Conservation (phyloP, 2,113 vertebrate species). For the Zapus hudsonius region DNA sequence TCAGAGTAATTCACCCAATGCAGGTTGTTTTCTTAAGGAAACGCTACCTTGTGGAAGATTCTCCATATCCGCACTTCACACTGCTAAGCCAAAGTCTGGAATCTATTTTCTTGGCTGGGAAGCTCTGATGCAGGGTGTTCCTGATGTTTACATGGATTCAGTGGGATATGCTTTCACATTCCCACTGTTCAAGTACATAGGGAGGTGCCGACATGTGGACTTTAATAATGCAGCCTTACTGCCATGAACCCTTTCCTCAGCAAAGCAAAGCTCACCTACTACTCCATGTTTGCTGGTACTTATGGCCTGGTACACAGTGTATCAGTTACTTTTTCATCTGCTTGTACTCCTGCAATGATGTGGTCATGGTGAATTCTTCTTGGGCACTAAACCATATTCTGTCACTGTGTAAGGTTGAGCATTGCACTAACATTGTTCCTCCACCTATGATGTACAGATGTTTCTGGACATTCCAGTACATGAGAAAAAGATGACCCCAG, state of each 20-base stretch:
- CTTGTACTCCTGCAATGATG: conserved; percentile 93
- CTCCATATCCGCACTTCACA: conserved; percentile 94
- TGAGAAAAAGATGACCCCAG: conserved; percentile 83
- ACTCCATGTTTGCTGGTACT: conserved; percentile 91
- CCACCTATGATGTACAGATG: conserved; percentile 94
- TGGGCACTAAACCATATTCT: conserved; percentile 96
- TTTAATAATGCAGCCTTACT: conserved; percentile 94
- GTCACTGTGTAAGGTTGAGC: conserved; percentile 91
- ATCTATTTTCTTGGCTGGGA: conserved; percentile 95
- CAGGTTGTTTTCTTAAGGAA: conserved; percentile 93
- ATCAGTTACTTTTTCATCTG: no score
- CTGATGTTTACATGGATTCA: conserved; percentile 95
- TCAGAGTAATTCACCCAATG: conserved; percentile 89
- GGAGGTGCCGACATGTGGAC: conserved; percentile 87
- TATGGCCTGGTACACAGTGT: conserved; percentile 94
- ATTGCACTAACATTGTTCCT: conserved; percentile 89
- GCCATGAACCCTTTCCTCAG: conserved; percentile 90
- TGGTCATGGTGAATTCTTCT: conserved; percentile 97
- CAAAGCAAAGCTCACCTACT: conserved; percentile 92
- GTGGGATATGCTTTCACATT: conserved; percentile 98
- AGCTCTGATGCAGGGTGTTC: conserved; percentile 91
- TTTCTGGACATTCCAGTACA: conserved; percentile 91
- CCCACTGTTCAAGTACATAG: conserved; percentile 94
- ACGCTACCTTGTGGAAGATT: conserved; percentile 93
- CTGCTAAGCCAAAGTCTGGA: conserved; percentile 97